Evolutionary conservation across 1,140 invertebrate species (phyloP), one percentile per base, ranked within the genome.

Genomic region (Philotrypesis tridentata): DNA sequence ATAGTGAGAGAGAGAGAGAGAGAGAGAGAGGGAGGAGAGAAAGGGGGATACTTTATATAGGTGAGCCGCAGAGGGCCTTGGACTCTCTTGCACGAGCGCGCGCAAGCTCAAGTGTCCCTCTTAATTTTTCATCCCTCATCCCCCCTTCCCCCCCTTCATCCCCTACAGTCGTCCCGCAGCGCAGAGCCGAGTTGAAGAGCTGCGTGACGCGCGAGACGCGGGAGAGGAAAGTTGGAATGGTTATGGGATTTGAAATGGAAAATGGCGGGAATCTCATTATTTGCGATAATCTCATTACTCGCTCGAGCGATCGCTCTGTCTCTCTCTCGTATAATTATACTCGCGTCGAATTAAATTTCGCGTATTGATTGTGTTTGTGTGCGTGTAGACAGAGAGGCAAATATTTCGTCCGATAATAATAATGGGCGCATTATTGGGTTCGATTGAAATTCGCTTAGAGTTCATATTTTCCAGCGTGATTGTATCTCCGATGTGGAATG

Each of bases 221-320:
- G 29, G 31, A 77, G 48, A 55, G 83, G 83, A 82, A 80, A 83
- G 84, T 84, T 55, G 80, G 72, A 78, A 76, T 77, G 67, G 84
- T 63, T 82, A 61, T 63, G 27, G 65, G 40, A 27, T 60, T 77
- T 43, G 80, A 77, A 83, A 60, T 80, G 48, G 48, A 55, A 55
- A 55, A 55, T 55, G 21, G 17, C 48, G 21, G 48, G 21, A 55
- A 55, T 21, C 21, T 55, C 21, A 17, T 55, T 55, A 55, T 55
- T n/a, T n/a, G 21, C 48, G 21, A 55, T 48, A 37, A 37, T 37
- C 33, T 37, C 33, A 37, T 37, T 37, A 48, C 14, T 12, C 43
- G 43, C 43, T 3, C n/a, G n/a, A n/a, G n/a, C n/a, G n/a, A n/a
- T n/a, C n/a, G n/a, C n/a, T n/a, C n/a, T n/a, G n/a, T n/a, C n/a